These are phyloP conservation scores for Zapornia atra DNA, from an alignment of 2,113 vertebrate species.

Conservation along the genomic window DNA sequence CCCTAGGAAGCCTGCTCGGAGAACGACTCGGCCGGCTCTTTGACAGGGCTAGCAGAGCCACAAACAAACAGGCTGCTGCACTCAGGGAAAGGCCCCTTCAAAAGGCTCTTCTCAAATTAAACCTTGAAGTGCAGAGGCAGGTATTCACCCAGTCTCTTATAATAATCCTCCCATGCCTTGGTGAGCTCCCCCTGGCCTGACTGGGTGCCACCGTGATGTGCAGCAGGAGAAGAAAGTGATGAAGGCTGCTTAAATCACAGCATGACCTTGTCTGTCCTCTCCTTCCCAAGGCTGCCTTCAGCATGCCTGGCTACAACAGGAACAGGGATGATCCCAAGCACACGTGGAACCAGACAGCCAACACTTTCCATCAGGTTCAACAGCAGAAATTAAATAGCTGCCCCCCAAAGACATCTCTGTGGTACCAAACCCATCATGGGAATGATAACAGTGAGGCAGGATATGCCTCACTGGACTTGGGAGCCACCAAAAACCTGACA, in stretches of 20 bases:
- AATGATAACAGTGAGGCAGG: neutral
- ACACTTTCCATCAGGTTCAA: neutral
- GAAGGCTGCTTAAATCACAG: neutral
- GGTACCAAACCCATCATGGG: neutral
- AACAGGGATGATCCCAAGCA: neutral
- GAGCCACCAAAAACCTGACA: neutral
- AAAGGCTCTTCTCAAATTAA: neutral
- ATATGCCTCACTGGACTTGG: neutral
- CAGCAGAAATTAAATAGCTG: neutral
- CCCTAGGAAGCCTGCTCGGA: neutral
- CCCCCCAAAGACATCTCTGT: neutral
- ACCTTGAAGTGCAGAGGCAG: neutral
- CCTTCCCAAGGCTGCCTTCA: neutral
- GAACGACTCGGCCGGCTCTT: neutral
- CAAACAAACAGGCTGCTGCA: neutral
- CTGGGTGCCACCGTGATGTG: constrained; percentile 80
- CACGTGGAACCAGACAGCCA: neutral
- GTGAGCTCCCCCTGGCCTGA: constrained; percentile 78
- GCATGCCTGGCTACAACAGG: neutral
- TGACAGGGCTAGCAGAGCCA: neutral
- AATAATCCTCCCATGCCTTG: constrained; percentile 70
- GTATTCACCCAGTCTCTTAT: constrained; percentile 71
- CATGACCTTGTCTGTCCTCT: neutral
- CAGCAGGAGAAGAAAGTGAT: neutral
- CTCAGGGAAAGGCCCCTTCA: neutral